Percentiles rank a stretch among this genome's conserved stretches.
These are phyloP conservation scores for Eutolmus rufibarbis DNA, from an alignment of 2,888 invertebrate genomes.

Conservation along the genomic window DNA sequence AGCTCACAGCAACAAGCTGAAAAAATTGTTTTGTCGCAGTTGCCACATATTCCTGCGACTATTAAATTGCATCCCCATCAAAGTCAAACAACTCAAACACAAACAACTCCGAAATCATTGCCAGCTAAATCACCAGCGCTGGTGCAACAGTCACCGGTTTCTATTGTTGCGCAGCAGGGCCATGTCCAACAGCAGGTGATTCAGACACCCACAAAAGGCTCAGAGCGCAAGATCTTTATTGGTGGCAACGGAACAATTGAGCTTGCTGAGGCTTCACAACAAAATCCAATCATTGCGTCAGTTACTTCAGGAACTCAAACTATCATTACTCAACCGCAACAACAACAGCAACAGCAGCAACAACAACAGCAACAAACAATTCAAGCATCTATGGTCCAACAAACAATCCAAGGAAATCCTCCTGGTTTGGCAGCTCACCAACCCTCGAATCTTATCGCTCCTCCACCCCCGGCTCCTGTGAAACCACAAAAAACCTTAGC, in stretches of 20 bases:
- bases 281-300: constrained; percentile 38
- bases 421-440: background rate
- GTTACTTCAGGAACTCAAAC: constrained; percentile 49
- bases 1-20: background rate
- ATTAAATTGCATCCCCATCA: constrained; percentile 66
- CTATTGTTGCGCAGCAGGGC: background rate
- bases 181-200: constrained; percentile 43
- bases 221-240: constrained; percentile 45
- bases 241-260: constrained; percentile 49
- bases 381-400: constrained; percentile 38
- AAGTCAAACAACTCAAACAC: constrained; percentile 67
- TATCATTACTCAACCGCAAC: constrained; percentile 5
- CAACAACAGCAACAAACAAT: constrained; percentile 44
- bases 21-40: constrained; percentile 52
- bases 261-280: constrained; percentile 37
- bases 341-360: constrained; percentile 45
- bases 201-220: constrained; percentile 45
- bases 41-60: constrained; percentile 61
- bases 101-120: constrained; percentile 49
- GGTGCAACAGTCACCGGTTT: constrained; percentile 25
- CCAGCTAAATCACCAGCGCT: constrained; percentile 19
- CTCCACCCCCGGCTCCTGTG: constrained; percentile 5
- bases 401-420: constrained; percentile 37
- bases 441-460: constrained; percentile 26
- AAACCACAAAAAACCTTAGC: constrained; percentile 39